Percentiles rank a stretch among this genome's conserved stretches.
phyloP scores from a whole-genome alignment of 2,888 invertebrate genomes.

The Petrolisthes cinctipes region DNA sequence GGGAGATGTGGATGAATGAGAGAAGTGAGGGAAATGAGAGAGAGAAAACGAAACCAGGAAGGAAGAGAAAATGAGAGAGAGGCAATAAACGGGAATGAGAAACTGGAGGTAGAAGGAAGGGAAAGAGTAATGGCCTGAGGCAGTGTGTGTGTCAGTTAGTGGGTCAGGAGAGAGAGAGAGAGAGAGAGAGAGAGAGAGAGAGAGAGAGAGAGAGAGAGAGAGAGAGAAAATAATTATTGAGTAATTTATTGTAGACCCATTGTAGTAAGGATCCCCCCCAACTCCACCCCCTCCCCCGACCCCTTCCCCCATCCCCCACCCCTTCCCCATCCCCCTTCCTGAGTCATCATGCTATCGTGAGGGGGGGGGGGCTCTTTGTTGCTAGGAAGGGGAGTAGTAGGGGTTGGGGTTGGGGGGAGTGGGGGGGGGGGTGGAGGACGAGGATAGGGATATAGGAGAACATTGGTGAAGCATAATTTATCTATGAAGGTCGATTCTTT shows the following conservation, averaged over 20 bases:
- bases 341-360: slow-evolving; percentile 1
- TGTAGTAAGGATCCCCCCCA: background rate
- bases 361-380: background rate
- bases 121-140: background rate
- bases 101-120: background rate
- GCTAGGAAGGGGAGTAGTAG: background rate
- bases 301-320: background rate
- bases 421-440: background rate
- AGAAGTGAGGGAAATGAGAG: too few species aligned
- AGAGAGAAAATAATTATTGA: background rate
- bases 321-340: background rate
- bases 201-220: background rate
- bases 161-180: background rate
- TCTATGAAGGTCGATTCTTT: too few species aligned
- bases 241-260: background rate
- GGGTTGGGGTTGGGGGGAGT: too few species aligned
- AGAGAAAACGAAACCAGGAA: background rate
- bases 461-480: background rate
- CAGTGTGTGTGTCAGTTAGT: background rate
- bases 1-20: too few species aligned
- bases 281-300: background rate
- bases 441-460: background rate
- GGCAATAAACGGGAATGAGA: background rate
- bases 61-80: background rate
- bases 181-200: background rate